Conservation (phyloP, 2,113 vertebrate species). For the Riparia riparia region DNA sequence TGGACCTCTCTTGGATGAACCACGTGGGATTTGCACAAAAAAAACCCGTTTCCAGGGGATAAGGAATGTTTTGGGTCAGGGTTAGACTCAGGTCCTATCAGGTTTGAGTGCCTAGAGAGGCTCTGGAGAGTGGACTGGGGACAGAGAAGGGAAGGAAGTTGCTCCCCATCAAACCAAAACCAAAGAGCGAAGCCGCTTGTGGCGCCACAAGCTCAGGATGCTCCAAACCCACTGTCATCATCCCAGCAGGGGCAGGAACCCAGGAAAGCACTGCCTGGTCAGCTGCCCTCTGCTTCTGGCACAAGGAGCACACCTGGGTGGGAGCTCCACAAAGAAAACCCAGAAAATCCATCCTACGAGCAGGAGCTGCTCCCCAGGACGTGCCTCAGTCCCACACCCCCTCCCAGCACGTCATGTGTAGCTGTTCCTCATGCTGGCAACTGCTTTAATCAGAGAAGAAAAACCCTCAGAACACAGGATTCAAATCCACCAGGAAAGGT, state of each 20-base stretch:
- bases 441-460: slow-evolving; percentile 64
- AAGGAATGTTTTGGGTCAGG: not conserved
- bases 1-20: not conserved
- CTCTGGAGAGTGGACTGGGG: not conserved
- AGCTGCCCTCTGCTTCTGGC: not conserved
- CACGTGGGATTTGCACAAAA: accelerated
- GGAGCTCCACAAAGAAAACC: not conserved
- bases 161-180: not conserved
- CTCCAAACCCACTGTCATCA: not conserved
- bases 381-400: not conserved
- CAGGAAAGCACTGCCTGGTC: not conserved
- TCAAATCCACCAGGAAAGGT: slow-evolving; percentile 59
- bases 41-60: accelerated
- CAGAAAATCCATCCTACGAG: not conserved
- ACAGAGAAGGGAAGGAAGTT: not conserved
- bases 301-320: not conserved
- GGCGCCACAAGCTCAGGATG: not conserved
- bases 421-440: slow-evolving; percentile 4
- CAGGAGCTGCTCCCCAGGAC: not conserved
- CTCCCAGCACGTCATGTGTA: not conserved
- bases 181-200: accelerated
- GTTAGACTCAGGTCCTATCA: not conserved
- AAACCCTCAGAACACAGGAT: slow-evolving; percentile 30
- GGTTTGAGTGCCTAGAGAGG: not conserved
- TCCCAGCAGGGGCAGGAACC: not conserved